A percentile compares a stretch with the other conserved stretches of the same genome.
These are phyloP conservation scores for Microvelia longipes DNA, from an alignment of 1,140 invertebrate species.

Conservation along the genomic window DNA sequence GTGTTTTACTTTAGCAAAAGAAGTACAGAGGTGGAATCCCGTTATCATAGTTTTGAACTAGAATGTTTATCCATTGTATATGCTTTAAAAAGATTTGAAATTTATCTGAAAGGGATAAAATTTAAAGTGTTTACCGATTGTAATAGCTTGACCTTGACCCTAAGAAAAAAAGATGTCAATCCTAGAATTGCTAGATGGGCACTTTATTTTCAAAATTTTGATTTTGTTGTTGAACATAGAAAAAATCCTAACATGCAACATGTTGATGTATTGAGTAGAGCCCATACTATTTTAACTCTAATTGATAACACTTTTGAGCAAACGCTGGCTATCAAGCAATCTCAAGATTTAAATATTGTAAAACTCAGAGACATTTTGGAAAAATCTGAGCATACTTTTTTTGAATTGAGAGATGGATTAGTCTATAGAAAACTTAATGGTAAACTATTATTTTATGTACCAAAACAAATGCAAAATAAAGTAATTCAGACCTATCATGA, in stretches of 20 bases:
- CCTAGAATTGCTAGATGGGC: conserved; percentile 13
- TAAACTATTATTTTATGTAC: conserved; percentile 15
- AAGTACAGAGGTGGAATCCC: conserved; percentile 29
- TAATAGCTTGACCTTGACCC: neutral
- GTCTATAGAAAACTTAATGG: neutral
- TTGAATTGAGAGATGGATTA: neutral
- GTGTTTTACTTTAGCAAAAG: conserved; percentile 31
- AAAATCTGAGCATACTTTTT: neutral
- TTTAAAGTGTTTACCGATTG: neutral
- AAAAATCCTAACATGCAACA: neutral
- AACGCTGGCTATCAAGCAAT: neutral
- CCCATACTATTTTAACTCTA: neutral
- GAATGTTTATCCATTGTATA: conserved; percentile 35
- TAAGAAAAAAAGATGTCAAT: conserved; percentile 7
- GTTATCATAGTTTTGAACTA: conserved; percentile 33
- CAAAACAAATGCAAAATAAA: conserved; percentile 12
- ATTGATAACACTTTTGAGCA: neutral
- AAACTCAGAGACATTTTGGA: neutral
- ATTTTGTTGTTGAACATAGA: conserved; percentile 2
- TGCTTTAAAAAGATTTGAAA: conserved; percentile 33
- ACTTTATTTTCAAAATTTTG: conserved; percentile 6
- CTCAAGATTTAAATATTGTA: neutral
- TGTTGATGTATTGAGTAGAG: neutral
- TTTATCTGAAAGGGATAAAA: conserved; percentile 32
- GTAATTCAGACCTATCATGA: conserved; percentile 19